Evolutionary conservation across 1,140 invertebrate species (phyloP), one percentile per base, ranked within the genome.

Genomic region (Propsilocerus akamusi): DNA sequence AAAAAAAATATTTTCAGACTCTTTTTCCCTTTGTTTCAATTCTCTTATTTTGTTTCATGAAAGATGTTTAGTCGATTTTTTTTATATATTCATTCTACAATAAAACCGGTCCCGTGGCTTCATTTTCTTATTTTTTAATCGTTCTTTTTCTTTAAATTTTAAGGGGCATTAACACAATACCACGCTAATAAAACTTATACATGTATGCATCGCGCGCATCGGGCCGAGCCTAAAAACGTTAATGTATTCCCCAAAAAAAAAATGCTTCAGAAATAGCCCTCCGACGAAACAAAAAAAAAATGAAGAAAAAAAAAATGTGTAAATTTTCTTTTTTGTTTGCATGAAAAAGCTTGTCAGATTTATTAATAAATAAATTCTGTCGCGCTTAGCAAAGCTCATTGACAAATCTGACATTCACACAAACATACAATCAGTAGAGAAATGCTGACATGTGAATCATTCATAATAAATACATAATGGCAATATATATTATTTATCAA

Each of bases 71-170:
- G 34, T 41, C 34, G 34, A 41, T 41, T 41, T 41, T 41, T 41
- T 41, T 37, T 37, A 17, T n/a, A 6, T 37, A 17, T n/a, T n/a
- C 22, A 14, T 41, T 41, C 34, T 5, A 41, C 28, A 30, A 14
- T 20, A 41, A 41, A 41, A 41, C 34, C 34, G 34, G 34, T 41
- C 34, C 22, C 34, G 34, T 41, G 34, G 34, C 34, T 41, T 41
- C 34, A 41, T 41, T 41, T 41, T 41, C 34, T 41, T 41, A 41
- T 41, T 41, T 41, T 41, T 41, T 41, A 41, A 41, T 41, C 34
- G 22, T 41, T 41, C 34, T 41, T 41, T 41, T 41, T 41, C 14
- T 37, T 37, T 41, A 20, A 20, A 17, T 17, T 41, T 41, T 41
- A 41, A 41, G 34, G 34, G 34, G 34, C 34, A 41, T 41, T 41